Evolutionary conservation across 2,888 invertebrate species (phyloP), one percentile per base, ranked within the genome.

Genomic region (Exephanes ischioxanthus): DNA sequence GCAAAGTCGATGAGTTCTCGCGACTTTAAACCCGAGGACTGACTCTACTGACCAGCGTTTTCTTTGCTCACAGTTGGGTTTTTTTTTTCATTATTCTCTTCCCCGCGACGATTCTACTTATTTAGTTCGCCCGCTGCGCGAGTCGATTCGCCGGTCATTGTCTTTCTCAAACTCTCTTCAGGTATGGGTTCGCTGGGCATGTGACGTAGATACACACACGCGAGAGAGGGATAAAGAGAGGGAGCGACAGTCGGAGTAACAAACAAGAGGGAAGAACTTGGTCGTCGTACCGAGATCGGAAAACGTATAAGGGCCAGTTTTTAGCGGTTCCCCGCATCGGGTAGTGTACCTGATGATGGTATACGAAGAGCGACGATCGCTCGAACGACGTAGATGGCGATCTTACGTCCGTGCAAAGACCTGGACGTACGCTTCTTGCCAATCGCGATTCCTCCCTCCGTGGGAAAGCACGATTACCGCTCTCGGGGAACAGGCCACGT

Each of bases 401-500:
- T 84, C 76, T 77, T 55, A 63, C 77, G 80, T 85, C 71, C 83
- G 82, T 66, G 78, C 41, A 30, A 67, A 67, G 63, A 80, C 73
- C 61, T 61, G 75, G 79, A 75, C 58, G 70, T 58, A 70, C 68
- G 72, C 77, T 86, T 86, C 84, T 87, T 84, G 84, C 82, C 83
- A 86, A 87, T 87, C 81, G 82, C 79, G 81, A 87, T 84, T 87
- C 87, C 87, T 87, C 86, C 87, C 86, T 85, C 87, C 87, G 87
- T 87, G 87, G 84, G 87, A 87, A 87, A 87, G 80, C 80, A 72
- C 84, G 73, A 83, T 79, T 86, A 80, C 55, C 51, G 6, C 72
- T 58, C 72, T 37, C 41, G 30, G 41, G 16, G 33, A 33, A 63
- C 63, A 33, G 63, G 33, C 63, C 63, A 6, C 11, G 16, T 22